Evolutionary conservation across 2,888 invertebrate genomes (phyloP).

Genomic region (Eupeodes latifasciatus): DNA sequence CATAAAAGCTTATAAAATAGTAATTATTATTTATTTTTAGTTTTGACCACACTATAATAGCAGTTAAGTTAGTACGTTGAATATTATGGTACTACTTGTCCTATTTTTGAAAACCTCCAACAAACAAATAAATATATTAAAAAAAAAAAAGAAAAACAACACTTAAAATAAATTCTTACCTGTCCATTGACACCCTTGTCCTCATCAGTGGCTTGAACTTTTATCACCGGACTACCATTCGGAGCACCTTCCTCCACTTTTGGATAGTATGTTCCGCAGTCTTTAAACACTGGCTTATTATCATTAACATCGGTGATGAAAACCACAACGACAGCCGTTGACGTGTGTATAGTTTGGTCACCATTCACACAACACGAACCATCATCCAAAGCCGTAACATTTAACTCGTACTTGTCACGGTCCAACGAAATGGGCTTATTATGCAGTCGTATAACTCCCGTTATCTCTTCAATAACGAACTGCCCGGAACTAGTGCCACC

Average conservation of each 20-base stretch:
- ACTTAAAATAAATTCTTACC: conserved; percentile 79
- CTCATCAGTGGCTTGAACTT: conserved; percentile 96
- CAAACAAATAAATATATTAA: too few species aligned
- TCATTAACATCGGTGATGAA: conserved; percentile 99
- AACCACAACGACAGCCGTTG: conserved; percentile 97
- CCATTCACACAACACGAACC: conserved; percentile 98
- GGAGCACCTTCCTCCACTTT: conserved; percentile 97
- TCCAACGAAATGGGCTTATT: conserved; percentile 94
- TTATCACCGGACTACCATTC: conserved; percentile 96
- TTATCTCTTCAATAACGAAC: conserved; percentile 97
- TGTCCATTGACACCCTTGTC: conserved; percentile 98
- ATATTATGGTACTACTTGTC: too few species aligned
- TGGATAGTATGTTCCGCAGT: conserved; percentile 96
- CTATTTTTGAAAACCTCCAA: too few species aligned
- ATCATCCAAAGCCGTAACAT: conserved; percentile 98
- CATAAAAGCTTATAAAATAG: too few species aligned
- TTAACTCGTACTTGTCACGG: conserved; percentile 96
- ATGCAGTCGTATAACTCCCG: conserved; percentile 95
- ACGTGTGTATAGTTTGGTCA: conserved; percentile 94
- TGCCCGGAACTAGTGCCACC: conserved; percentile 95
- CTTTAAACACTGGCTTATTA: conserved; percentile 97
- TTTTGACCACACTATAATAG: too few species aligned
- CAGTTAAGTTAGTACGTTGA: too few species aligned
- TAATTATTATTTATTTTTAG: too few species aligned
- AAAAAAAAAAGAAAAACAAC: neutral